These are phyloP conservation scores for Vipera ursinii DNA, from an alignment of 2,797 vertebrate genomes.

Conservation along the genomic window DNA sequence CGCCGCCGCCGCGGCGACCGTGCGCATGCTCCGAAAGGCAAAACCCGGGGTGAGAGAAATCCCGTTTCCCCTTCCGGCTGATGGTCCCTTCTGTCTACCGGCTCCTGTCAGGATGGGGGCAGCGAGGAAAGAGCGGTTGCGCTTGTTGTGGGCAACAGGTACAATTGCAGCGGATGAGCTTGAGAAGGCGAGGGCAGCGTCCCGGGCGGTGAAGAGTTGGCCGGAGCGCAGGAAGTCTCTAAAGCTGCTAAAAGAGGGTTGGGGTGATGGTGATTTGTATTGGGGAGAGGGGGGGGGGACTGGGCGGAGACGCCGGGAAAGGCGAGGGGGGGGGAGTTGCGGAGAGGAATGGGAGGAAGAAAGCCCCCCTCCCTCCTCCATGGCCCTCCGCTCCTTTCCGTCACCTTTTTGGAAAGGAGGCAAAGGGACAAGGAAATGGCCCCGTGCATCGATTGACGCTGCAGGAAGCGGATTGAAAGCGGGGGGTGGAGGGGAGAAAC, in stretches of 20 bases:
- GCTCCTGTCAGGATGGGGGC: not conserved
- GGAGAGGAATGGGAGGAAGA: not conserved
- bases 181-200: too few species aligned
- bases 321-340: accelerated
- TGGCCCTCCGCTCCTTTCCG: not conserved
- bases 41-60: not conserved
- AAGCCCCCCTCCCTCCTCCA: too few species aligned
- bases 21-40: not conserved
- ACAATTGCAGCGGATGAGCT: not conserved
- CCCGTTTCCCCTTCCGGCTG: slow-evolving; percentile 16
- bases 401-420: not conserved
- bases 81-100: not conserved
- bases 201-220: not conserved
- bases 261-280: too few species aligned
- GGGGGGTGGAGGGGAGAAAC: too few species aligned
- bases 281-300: not conserved
- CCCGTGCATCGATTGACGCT: not conserved
- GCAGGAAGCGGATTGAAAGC: not conserved
- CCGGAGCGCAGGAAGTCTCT: not conserved
- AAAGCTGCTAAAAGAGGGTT: not conserved
- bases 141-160: slow-evolving; percentile 3
- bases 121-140: not conserved
- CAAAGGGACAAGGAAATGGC: not conserved
- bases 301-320: not conserved
- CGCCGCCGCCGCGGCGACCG: not conserved